phyloP scores from a whole-genome alignment of 2,113 vertebrate species.

The Spilogale gracilis region DNA sequence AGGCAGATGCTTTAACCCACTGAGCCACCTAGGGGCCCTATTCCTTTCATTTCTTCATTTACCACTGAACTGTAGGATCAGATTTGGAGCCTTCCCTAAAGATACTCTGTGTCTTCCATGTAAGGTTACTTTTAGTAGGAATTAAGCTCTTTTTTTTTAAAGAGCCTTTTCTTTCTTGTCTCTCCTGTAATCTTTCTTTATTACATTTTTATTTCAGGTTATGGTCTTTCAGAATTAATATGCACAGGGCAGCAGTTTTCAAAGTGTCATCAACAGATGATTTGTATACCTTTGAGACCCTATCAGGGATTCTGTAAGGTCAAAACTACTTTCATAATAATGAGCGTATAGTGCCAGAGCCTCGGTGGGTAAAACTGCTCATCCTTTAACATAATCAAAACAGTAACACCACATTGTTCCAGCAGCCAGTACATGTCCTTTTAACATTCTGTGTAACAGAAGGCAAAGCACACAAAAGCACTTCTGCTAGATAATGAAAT shows the following conservation, averaged over 20 bases:
- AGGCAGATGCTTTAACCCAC: too few species aligned
- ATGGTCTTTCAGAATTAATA: background rate
- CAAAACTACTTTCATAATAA: background rate
- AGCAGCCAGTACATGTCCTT: background rate
- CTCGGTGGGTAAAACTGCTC: background rate
- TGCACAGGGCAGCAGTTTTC: background rate
- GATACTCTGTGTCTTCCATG: background rate
- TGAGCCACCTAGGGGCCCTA: too few species aligned
- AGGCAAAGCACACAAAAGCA: background rate
- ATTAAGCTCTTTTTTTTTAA: background rate
- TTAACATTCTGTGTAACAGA: background rate
- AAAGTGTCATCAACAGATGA: background rate
- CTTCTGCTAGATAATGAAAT: background rate
- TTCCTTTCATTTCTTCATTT: background rate
- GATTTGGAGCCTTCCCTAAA: background rate
- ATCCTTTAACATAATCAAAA: background rate
- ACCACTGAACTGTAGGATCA: background rate
- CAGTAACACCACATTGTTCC: background rate
- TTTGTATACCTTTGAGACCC: background rate
- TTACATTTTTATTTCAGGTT: background rate
- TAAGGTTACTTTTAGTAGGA: slow-evolving; percentile 16
- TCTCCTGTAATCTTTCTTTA: background rate
- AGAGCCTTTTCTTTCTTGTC: background rate
- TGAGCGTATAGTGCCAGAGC: background rate
- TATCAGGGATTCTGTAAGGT: background rate